These are phyloP conservation scores for Meganola albula DNA, from an alignment of 2,888 invertebrate species.

Conservation along the genomic window DNA sequence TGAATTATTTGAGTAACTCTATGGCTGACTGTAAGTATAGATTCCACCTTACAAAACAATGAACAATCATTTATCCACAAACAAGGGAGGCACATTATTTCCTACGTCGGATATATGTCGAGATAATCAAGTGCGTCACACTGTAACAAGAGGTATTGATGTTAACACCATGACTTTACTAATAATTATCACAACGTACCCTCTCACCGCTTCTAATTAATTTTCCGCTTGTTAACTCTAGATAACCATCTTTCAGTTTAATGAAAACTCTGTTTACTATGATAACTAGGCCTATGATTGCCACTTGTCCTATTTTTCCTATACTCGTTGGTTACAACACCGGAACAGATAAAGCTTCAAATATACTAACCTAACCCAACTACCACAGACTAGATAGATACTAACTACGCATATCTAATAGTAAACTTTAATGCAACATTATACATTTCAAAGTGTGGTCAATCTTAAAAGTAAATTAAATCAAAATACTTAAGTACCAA, in stretches of 20 bases:
- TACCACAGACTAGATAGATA: no score
- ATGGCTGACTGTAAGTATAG: not conserved
- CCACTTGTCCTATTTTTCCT: not conserved
- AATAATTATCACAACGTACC: conserved; percentile 49
- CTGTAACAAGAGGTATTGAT: conserved; percentile 27
- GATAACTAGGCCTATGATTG: not conserved
- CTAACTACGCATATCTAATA: no score
- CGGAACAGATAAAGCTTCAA: no score
- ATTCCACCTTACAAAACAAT: conserved; percentile 2
- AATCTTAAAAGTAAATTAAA: no score
- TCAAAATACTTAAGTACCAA: no score
- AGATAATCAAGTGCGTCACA: conserved; percentile 33
- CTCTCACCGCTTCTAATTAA: conserved; percentile 50
- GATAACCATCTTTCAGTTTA: conserved; percentile 45
- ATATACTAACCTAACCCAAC: no score
- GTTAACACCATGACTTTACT: conserved; percentile 40
- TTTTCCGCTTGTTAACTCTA: conserved; percentile 41
- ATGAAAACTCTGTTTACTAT: conserved; percentile 34
- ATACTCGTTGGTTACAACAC: no score
- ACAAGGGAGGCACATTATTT: conserved; percentile 3
- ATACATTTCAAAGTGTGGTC: no score
- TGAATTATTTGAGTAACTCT: no score
- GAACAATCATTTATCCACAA: conserved; percentile 12
- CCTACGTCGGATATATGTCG: conserved; percentile 3
- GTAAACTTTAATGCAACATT: no score